Evolutionary conservation across 2,113 vertebrate genomes (phyloP), one percentile per base, ranked within the genome.

Genomic region (Macaca nemestrina): DNA sequence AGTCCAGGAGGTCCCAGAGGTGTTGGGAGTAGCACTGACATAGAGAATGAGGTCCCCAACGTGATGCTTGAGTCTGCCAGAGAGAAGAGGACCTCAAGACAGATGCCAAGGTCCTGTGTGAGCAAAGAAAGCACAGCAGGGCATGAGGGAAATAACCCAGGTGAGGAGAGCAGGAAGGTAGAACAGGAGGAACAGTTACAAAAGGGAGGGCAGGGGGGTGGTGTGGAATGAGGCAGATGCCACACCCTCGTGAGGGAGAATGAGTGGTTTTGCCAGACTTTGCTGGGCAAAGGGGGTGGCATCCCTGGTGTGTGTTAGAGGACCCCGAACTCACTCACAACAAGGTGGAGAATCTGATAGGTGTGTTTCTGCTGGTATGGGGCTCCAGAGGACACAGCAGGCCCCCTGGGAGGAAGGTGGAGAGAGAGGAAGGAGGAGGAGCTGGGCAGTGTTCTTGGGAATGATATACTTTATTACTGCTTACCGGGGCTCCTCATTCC

Each of bases 131-230:
- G 6, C 27, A 6, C 43, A 32, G 25, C 16, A 64, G 59, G 73
- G 38, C 64, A 17, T 8, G 12, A 10, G 55, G 79, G n/a, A 8
- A 45, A 45, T 40, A n/a, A 5, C 10, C 32, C 38, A 43, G n/a
- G 82, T 16, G 82, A 73, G 35, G 59, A 88, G 72, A 59, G 12
- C 17, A 32, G n/a, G 20, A 40, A 48, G 48, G 45, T 11, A n/a
- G 79, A 50, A 9, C 10, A 22, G 32, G 20, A 52, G 25, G 22
- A 22, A 52, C 3, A 50, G 67, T 14, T 17, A 43, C 2, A 0
- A 2, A 27, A n/a, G 67, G 23, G 50, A 9, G 5, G 7, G 5
- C 4, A 0, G 14, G 38, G 8, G 5, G 40, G 16, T 0, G 14
- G 9, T 3, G 72, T 16, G 40, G 72, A 22, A 68, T 50, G 73